Conservation (phyloP, 2,113 vertebrate genomes). For the Prochilodus magdalenae region DNA sequence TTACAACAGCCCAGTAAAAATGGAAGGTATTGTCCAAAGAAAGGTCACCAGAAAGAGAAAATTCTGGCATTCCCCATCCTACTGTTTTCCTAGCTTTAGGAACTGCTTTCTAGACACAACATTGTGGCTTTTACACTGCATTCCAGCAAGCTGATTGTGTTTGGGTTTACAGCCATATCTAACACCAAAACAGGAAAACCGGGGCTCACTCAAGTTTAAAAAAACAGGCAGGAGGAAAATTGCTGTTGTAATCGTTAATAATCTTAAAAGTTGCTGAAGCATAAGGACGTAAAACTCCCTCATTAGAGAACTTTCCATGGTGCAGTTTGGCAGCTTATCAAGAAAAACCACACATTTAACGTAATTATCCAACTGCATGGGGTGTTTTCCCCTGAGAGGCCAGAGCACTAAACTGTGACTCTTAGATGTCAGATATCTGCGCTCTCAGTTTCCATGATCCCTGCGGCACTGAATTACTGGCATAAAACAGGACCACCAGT, state of each 20-base stretch:
- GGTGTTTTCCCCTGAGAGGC: constrained; percentile 6
- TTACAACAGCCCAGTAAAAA: background rate
- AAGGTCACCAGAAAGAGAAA: background rate
- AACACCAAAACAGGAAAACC: constrained; percentile 1
- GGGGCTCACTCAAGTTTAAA: constrained; percentile 16
- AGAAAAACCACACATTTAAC: constrained; percentile 44
- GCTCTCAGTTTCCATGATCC: constrained; percentile 14
- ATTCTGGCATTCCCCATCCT: background rate
- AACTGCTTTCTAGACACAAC: background rate
- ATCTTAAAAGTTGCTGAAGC: constrained; percentile 31
- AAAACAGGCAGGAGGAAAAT: constrained; percentile 9
- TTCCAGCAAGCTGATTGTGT: background rate
- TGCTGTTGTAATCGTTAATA: constrained; percentile 42
- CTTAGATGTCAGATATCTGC: constrained; percentile 9
- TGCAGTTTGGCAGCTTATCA: constrained; percentile 33
- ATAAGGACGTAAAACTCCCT: constrained; percentile 15
- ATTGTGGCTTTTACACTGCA: background rate
- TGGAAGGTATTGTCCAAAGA: background rate
- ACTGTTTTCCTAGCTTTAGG: background rate
- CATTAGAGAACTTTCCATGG: constrained; percentile 24
- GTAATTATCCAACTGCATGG: constrained; percentile 22
- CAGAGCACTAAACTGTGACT: background rate
- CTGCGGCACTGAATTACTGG: background rate
- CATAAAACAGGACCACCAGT: constrained; percentile 3
- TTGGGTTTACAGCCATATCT: constrained; percentile 1